phyloP scores from a whole-genome alignment of 2,888 invertebrate species.

The Argyresthia albistria region DNA sequence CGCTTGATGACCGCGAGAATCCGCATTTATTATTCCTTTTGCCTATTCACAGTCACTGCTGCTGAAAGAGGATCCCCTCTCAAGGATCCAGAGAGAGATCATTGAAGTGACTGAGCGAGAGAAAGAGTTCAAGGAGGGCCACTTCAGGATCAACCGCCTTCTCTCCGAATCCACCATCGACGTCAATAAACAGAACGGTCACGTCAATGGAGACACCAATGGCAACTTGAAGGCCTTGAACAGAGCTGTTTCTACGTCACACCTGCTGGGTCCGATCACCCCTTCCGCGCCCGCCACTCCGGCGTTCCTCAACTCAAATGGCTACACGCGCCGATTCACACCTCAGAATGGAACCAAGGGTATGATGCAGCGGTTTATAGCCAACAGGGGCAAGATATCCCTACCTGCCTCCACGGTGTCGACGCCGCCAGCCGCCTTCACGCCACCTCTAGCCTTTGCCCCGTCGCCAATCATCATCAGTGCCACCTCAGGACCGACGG shows the following conservation, averaged over 20 bases:
- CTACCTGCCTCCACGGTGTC: conserved; percentile 31
- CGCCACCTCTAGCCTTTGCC: conserved; percentile 40
- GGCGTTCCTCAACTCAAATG: conserved; percentile 52
- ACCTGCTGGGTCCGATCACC: conserved; percentile 47
- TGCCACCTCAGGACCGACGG: conserved; percentile 36
- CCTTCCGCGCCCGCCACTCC: conserved; percentile 48
- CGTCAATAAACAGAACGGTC: conserved; percentile 58
- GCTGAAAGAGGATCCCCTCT: conserved; percentile 80
- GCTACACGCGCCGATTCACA: conserved; percentile 73
- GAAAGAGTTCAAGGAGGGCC: conserved; percentile 80
- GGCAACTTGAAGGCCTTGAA: conserved; percentile 36
- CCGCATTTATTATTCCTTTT: neutral
- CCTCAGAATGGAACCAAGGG: conserved; percentile 80
- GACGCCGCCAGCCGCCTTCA: conserved; percentile 17
- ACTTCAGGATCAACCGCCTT: conserved; percentile 56
- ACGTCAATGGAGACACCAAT: conserved; percentile 43
- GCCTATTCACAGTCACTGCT: conserved; percentile 55
- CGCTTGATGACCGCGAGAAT: neutral
- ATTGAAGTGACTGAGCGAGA: conserved; percentile 89
- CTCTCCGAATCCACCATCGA: conserved; percentile 61
- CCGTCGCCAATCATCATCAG: conserved; percentile 33
- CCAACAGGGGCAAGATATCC: conserved; percentile 80
- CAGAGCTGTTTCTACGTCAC: conserved; percentile 60
- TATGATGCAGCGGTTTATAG: conserved; percentile 89
- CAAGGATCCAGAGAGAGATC: conserved; percentile 91